These are phyloP conservation scores for Anoncus sp. DNA, from an alignment of 2,888 invertebrate species.

Conservation along the genomic window DNA sequence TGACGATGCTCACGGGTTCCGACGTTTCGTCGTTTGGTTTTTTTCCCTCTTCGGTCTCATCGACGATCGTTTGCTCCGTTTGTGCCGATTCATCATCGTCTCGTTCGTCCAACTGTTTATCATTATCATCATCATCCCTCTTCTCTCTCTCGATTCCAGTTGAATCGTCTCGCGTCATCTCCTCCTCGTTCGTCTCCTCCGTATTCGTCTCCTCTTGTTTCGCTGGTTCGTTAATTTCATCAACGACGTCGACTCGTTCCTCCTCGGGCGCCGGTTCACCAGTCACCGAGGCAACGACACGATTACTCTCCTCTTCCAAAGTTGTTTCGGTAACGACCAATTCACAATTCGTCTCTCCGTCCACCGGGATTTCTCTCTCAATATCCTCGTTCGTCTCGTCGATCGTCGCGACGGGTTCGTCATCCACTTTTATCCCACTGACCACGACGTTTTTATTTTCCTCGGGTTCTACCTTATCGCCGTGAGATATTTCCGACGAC, in stretches of 20 bases:
- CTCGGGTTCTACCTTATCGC: neutral
- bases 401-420: neutral
- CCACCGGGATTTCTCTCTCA: neutral
- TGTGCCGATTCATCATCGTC: neutral
- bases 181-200: too few species aligned
- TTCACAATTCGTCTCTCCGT: neutral
- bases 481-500: neutral
- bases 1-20: constrained; percentile 34
- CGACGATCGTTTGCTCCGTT: neutral
- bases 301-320: neutral
- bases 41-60: constrained; percentile 28
- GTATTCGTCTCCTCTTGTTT: constrained; percentile 4
- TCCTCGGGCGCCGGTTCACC: too few species aligned
- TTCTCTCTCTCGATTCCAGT: neutral
- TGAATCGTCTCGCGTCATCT: too few species aligned
- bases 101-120: neutral
- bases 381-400: neutral
- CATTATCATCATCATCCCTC: constrained; percentile 9
- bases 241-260: neutral
- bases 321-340: neutral
- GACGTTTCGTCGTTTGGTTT: constrained; percentile 33
- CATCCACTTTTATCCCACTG: neutral
- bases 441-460: neutral
- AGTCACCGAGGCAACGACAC: too few species aligned
- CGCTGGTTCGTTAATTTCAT: neutral